Conservation (phyloP, 2,797 vertebrate species). For the Antennarius maculatus region DNA sequence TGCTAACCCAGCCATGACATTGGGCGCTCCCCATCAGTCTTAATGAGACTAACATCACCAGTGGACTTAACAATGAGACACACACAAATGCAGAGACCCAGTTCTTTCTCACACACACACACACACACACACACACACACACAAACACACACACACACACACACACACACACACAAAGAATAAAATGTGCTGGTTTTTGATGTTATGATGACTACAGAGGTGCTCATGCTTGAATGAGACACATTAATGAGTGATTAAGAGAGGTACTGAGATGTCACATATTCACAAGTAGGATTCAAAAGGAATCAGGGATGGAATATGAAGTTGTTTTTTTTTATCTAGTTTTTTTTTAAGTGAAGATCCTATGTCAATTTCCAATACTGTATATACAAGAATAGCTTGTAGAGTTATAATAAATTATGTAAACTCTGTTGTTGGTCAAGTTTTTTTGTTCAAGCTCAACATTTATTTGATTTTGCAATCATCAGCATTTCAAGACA, state of each 20-base stretch:
- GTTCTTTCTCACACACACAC: not conserved
- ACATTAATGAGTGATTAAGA: not conserved
- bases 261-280: not conserved
- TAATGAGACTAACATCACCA: slow-evolving; percentile 75
- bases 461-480: not conserved
- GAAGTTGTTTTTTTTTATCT: too few species aligned
- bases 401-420: not conserved
- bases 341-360: too few species aligned
- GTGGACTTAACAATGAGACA: slow-evolving; percentile 71
- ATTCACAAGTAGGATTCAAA: not conserved
- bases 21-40: slow-evolving; percentile 77
- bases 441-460: not conserved
- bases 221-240: not conserved
- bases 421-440: not conserved
- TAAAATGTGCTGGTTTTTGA: too few species aligned
- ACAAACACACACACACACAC: not conserved
- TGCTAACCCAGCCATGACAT: slow-evolving; percentile 79
- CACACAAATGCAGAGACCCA: slow-evolving; percentile 22
- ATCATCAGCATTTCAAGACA: not conserved
- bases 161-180: too few species aligned
- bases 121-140: too few species aligned
- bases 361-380: too few species aligned
- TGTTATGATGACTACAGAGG: not conserved
- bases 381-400: not conserved
- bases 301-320: not conserved